Base-by-base conservation (phyloP, 1,140 invertebrate genomes). In the Schlechtendalia chinensis region DNA sequence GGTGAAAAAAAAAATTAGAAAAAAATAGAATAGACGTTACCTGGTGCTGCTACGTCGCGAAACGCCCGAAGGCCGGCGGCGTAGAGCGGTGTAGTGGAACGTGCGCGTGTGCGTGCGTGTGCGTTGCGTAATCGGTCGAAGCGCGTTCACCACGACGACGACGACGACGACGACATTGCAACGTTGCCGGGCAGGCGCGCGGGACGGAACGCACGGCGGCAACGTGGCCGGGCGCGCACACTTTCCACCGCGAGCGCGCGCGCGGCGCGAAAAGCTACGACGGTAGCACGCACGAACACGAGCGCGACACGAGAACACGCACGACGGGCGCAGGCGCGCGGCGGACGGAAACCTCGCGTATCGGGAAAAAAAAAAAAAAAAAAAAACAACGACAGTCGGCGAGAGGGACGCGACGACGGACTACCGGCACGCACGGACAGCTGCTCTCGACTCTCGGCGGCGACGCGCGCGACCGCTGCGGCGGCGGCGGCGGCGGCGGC, bases 211-310 rank as follows among this genome's bases (percentile, higher is more conserved):
- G 74, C 54, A 53, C 72, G 72, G 54, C 72, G 74, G 74, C 74
- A 79, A 79, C 74, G 74, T 79, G 5, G 74, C 32, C n/a, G 22
- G 72, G 72, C n/a, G 29, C 74, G 39, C 72, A 32, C 72, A 79
- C 74, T 79, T 79, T 79, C 74, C 74, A 79, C 74, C 74, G n/a
- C n/a, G 22, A 54, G 72, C n/a, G 29, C 74, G 39, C 72, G n/a
- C 72, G 61, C 74, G 56, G n/a, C 74, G 74, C 74, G 74, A 79
- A 79, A 79, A 79, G 56, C 74, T 77, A 77, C 56, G 29, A 12
- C 69, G 39, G 39, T 10, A 10, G 39, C 39, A 10, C 45, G 71
- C 16, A 17, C 63, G 29, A 39, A 39, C 63, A 67, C 39, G 63
- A 29, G 32, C 63, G 29, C 29, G 1, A 39, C 2, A 17, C 61